Percentiles rank a stretch among this genome's conserved stretches.
These are phyloP conservation scores for Apteryx owenii DNA, from an alignment of 2,113 vertebrate genomes.

Conservation along the genomic window DNA sequence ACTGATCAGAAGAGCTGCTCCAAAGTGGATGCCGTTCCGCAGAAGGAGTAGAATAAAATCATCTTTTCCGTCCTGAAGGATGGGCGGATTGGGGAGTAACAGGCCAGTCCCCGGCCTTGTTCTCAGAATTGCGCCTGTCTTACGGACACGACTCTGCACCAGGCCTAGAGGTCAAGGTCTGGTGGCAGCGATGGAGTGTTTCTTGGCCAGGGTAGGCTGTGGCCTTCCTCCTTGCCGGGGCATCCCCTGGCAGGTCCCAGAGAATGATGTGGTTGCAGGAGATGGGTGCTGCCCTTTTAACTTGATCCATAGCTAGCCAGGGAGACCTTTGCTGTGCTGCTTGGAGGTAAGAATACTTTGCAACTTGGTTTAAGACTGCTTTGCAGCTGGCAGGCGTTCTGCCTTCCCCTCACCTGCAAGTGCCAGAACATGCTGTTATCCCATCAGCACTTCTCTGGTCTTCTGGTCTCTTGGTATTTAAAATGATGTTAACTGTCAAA, in stretches of 20 bases:
- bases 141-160: background rate
- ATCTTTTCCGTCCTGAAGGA: too few relatives aligned
- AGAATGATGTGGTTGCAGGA: background rate
- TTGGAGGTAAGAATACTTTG: background rate
- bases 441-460: background rate
- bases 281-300: background rate
- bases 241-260: background rate
- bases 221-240: background rate
- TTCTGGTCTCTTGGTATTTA: background rate
- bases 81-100: background rate
- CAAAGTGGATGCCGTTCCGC: background rate
- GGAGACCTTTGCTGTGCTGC: background rate
- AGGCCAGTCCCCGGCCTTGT: background rate
- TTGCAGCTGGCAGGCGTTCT: background rate
- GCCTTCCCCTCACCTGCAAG: background rate
- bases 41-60: background rate
- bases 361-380: background rate
- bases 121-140: too few relatives aligned
- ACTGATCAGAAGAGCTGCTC: background rate
- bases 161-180: background rate
- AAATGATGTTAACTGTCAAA: background rate
- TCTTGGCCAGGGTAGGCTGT: background rate
- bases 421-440: background rate
- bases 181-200: background rate
- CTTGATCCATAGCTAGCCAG: background rate